Evolutionary conservation across 2,888 invertebrate genomes (phyloP).

Genomic region (Dexiosoma caninum): DNA sequence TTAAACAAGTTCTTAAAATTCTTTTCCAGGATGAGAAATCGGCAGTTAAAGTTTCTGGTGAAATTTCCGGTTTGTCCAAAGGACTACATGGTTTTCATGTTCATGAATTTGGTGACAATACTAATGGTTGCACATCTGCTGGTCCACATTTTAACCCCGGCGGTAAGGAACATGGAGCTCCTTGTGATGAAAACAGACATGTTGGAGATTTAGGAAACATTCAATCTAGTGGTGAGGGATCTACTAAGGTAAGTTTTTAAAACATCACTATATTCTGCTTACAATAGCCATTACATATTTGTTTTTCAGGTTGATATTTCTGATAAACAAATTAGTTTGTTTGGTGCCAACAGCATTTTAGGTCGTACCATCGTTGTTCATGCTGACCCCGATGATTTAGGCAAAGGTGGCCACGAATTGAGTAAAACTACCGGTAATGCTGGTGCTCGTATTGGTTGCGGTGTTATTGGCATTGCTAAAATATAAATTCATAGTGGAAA

Average conservation of each 20-base stretch:
- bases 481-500: slow-evolving; percentile 69
- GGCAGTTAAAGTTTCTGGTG: slow-evolving; percentile 89
- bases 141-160: slow-evolving; percentile 95
- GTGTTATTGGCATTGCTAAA: slow-evolving; percentile 77
- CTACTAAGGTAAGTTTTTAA: slow-evolving; percentile 79
- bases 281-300: neutral
- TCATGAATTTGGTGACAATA: slow-evolving; percentile 97
- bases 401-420: slow-evolving; percentile 93
- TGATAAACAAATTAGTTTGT: slow-evolving; percentile 83
- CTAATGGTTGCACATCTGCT: slow-evolving; percentile 96
- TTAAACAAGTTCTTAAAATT: too few relatives aligned
- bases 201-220: slow-evolving; percentile 95
- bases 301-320: slow-evolving; percentile 79
- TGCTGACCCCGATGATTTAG: slow-evolving; percentile 95
- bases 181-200: slow-evolving; percentile 85
- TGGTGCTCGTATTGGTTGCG: slow-evolving; percentile 82
- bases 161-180: slow-evolving; percentile 90
- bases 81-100: slow-evolving; percentile 90
- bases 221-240: slow-evolving; percentile 81
- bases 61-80: slow-evolving; percentile 86
- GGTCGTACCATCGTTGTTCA: slow-evolving; percentile 94
- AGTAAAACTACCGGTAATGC: slow-evolving; percentile 97
- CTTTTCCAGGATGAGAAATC: slow-evolving; percentile 79
- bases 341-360: slow-evolving; percentile 86
- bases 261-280: neutral